Evolutionary conservation across 2,888 invertebrate genomes (phyloP), one percentile per base, ranked within the genome.

Genomic region (Julus scandinavius): DNA sequence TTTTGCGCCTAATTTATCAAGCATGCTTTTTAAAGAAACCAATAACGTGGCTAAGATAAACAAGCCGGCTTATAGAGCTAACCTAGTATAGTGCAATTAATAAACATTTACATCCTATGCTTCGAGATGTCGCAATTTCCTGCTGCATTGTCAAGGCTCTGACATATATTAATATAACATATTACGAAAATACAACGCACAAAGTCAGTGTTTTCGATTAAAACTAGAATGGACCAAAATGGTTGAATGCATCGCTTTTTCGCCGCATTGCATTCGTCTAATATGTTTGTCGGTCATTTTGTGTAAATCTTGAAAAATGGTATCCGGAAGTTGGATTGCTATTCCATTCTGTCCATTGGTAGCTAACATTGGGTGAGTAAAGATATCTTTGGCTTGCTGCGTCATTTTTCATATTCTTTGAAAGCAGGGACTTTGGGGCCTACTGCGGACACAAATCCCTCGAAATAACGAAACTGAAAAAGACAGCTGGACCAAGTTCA

Each of bases 281-380:
- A 80, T 45, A 45, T 45, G 29, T 80, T 11, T 45, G 45, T 45
- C 5, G 80, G 13, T 80, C 80, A 80, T 38, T 80, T 13, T 38
- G 29, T 38, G 29, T 80, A 80, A 80, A 80, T 80, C 38, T 80
- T 80, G 80, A 80, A 80, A 80, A 80, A 80, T 80, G 80, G 80
- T 29, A 38, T 80, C 80, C 80, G 80, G 38, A 80, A 80, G 54
- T 54, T 54, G 3, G 13, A 54, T 15, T 54, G 54, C 54, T 17
- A 54, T 54, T 54, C 54, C 54, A 54, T 54, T 9, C 13, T 45
- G 54, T 54, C 54, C 54, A 17, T 13, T 54, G 15, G 13, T 2
- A 54, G 9, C 29, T 20, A 1, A 20, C 63, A 20, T 72, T 45
- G 7, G 45, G 45, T 45, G 80, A 11, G 13, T 38, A 80, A 13